Evolutionary conservation across 2,888 invertebrate genomes (phyloP).

Genomic region (Dynastes tityus): DNA sequence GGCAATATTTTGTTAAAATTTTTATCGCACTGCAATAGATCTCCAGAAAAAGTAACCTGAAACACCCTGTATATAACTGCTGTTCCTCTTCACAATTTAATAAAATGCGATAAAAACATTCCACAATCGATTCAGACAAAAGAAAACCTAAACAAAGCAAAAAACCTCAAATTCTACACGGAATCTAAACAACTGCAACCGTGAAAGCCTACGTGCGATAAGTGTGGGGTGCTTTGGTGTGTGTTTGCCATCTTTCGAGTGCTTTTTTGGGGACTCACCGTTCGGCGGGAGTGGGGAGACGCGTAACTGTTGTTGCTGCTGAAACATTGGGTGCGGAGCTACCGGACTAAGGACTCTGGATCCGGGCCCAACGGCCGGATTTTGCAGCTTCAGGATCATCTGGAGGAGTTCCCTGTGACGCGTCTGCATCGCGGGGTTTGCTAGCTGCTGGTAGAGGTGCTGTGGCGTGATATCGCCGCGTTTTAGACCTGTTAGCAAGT

Average conservation of each 20-base stretch:
- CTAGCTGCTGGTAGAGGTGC: slow-evolving; percentile 83
- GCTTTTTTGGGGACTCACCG: slow-evolving; percentile 68
- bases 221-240: too few relatives aligned
- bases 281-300: slow-evolving; percentile 78
- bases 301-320: slow-evolving; percentile 73
- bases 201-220: background rate
- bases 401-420: slow-evolving; percentile 82
- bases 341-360: slow-evolving; percentile 68
- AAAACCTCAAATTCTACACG: too few relatives aligned
- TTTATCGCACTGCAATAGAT: too few relatives aligned
- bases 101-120: too few relatives aligned
- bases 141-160: too few relatives aligned
- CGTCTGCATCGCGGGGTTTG: slow-evolving; percentile 82
- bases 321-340: slow-evolving; percentile 71
- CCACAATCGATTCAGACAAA: too few relatives aligned
- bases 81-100: too few relatives aligned
- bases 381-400: slow-evolving; percentile 77
- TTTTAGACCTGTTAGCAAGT: slow-evolving; percentile 74
- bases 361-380: slow-evolving; percentile 65
- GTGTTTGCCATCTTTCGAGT: background rate
- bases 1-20: too few relatives aligned
- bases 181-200: background rate
- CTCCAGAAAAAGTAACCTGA: too few relatives aligned
- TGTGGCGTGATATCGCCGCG: slow-evolving; percentile 85
- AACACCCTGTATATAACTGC: too few relatives aligned